phyloP scores from a whole-genome alignment of 2,888 invertebrate species.

The Lepas anatifera region DNA sequence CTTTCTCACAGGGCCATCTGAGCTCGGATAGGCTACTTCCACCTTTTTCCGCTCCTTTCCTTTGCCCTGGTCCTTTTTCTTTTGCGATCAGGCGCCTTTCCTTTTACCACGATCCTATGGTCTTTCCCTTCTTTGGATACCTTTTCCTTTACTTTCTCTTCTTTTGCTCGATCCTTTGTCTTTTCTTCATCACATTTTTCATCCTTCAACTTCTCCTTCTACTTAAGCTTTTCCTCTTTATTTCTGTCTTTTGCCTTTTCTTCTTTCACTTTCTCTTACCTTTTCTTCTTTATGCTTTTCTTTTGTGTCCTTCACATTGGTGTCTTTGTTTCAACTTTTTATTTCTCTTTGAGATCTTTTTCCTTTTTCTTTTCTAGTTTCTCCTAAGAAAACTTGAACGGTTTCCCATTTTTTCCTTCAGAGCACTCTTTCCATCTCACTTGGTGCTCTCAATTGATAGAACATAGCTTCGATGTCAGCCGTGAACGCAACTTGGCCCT shows the following conservation, averaged over 20 bases:
- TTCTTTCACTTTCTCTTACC: constrained; percentile 23
- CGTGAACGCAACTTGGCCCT: neutral
- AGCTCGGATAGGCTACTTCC: neutral
- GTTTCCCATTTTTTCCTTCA: constrained; percentile 28
- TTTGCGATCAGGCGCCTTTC: neutral
- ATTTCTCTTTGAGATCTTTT: constrained; percentile 48
- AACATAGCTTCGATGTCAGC: neutral
- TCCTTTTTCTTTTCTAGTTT: constrained; percentile 36
- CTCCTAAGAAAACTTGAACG: constrained; percentile 37
- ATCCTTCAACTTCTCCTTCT: constrained; percentile 20
- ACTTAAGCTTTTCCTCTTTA: constrained; percentile 23
- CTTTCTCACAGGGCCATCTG: neutral
- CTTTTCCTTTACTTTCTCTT: neutral
- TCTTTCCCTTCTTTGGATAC: neutral
- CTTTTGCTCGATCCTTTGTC: constrained; percentile 18
- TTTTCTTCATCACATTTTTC: constrained; percentile 14
- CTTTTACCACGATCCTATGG: constrained; percentile 4
- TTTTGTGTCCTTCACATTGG: constrained; percentile 42
- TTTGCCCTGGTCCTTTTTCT: neutral
- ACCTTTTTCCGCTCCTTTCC: constrained; percentile 10
- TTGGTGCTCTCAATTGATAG: no score
- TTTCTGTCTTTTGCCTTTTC: constrained; percentile 23
- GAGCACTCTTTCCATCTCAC: constrained; percentile 25
- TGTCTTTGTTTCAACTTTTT: constrained; percentile 47
- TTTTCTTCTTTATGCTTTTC: no score